These are phyloP conservation scores for Babyrousa celebensis DNA, from an alignment of 2,797 vertebrate species.

Conservation along the genomic window DNA sequence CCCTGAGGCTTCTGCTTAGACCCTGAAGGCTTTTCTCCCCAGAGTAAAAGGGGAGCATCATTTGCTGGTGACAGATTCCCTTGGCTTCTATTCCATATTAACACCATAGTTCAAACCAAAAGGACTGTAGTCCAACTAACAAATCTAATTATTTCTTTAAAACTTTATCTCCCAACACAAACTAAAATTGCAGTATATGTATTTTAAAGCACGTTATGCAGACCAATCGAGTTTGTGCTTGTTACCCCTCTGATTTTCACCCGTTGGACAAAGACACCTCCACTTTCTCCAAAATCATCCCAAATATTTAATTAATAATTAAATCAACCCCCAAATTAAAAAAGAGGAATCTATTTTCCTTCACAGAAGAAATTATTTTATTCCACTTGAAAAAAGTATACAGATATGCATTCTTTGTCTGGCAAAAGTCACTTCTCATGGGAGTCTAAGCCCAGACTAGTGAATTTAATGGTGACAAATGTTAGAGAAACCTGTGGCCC, in stretches of 20 bases:
- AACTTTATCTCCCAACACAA: neutral
- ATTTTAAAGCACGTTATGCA: neutral
- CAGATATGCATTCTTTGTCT: constrained; percentile 13
- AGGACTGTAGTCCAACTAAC: neutral
- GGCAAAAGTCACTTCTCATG: neutral
- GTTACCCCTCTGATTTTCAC: neutral
- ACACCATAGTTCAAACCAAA: neutral
- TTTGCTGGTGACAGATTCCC: neutral
- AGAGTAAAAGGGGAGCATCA: neutral
- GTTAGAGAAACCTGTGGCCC: neutral
- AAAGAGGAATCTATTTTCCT: constrained; percentile 78
- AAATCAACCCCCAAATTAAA: neutral
- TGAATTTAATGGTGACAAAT: neutral
- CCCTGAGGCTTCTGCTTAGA: neutral
- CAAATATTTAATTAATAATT: neutral
- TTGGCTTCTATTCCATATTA: neutral
- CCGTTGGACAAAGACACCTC: neutral
- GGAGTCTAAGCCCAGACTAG: neutral
- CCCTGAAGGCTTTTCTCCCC: neutral
- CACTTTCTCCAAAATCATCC: neutral
- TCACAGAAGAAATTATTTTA: constrained; percentile 90
- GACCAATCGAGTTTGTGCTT: neutral
- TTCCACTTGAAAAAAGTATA: constrained; percentile 64
- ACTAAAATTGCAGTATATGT: neutral
- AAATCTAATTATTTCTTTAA: neutral